phyloP scores from a whole-genome alignment of 2,888 invertebrate genomes.

The Temnothorax rugatulus region DNA sequence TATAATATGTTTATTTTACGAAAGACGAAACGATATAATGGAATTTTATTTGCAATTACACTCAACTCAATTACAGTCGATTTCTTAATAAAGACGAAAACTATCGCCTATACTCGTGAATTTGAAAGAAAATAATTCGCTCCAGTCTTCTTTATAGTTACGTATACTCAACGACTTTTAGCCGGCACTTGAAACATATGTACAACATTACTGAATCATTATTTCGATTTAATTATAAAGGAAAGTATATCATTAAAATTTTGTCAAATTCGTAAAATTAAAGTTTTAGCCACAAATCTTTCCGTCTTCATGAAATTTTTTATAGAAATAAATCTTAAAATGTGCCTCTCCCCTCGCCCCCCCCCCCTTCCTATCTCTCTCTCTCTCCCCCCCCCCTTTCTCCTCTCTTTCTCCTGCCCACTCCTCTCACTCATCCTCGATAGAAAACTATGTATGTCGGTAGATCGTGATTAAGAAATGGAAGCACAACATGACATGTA shows the following conservation, averaged over 20 bases:
- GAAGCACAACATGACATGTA: slow-evolving; percentile 13
- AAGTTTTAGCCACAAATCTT: neutral
- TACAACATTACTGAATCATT: neutral
- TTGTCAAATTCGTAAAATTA: neutral
- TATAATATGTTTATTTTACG: neutral
- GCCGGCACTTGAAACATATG: neutral
- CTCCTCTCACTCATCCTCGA: neutral
- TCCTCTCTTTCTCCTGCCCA: neutral
- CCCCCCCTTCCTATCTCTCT: neutral
- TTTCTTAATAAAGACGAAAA: neutral
- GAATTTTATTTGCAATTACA: neutral
- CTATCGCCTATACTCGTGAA: neutral
- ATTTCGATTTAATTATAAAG: neutral
- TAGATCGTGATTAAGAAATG: slow-evolving; percentile 24
- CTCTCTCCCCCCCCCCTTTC: neutral
- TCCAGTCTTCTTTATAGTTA: slow-evolving; percentile 9
- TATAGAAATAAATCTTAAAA: slow-evolving; percentile 5
- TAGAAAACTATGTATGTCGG: neutral
- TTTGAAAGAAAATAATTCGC: neutral
- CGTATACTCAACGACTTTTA: neutral
- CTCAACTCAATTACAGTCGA: no score
- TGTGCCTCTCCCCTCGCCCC: no score
- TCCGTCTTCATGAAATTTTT: neutral
- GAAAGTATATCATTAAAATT: neutral
- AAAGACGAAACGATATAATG: neutral